Percentiles rank a stretch among this genome's conserved stretches.
Conservation (phyloP, 2,888 invertebrate species). For the Strigamia transsilvanica region DNA sequence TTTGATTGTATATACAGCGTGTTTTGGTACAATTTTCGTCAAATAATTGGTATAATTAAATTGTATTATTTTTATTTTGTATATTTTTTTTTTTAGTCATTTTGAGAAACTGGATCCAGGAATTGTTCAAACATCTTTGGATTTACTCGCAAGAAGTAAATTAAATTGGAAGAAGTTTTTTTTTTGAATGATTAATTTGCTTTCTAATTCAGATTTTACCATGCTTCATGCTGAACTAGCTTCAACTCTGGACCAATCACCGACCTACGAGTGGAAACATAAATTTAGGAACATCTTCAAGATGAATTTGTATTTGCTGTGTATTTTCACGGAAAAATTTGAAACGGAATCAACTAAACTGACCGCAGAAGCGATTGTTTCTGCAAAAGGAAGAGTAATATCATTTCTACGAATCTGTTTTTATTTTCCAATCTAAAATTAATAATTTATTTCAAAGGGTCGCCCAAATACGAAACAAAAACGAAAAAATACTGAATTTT, state of each 20-base stretch:
- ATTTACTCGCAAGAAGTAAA: neutral
- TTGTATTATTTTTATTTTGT: neutral
- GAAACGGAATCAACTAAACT: neutral
- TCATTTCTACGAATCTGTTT: neutral
- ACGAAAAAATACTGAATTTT: neutral
- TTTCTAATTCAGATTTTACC: neutral
- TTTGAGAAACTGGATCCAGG: constrained; percentile 5
- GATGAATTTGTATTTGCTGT: constrained; percentile 1
- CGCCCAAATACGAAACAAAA: neutral
- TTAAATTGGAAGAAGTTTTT: neutral
- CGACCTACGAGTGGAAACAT: neutral
- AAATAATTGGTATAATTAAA: too few relatives aligned
- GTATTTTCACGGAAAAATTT: constrained; percentile 23
- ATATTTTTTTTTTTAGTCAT: neutral
- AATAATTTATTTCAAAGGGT: neutral
- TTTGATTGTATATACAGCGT: neutral
- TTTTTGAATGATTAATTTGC: neutral
- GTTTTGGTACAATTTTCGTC: neutral
- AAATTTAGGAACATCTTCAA: neutral
- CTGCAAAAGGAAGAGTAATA: constrained; percentile 27
- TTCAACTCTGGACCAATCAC: neutral
- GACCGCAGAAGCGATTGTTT: neutral
- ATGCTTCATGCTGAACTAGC: neutral
- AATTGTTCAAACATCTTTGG: neutral
- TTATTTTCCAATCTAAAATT: neutral